Conservation (phyloP, 92 coral and sea anemone species). For the Montipora capitata region DNA sequence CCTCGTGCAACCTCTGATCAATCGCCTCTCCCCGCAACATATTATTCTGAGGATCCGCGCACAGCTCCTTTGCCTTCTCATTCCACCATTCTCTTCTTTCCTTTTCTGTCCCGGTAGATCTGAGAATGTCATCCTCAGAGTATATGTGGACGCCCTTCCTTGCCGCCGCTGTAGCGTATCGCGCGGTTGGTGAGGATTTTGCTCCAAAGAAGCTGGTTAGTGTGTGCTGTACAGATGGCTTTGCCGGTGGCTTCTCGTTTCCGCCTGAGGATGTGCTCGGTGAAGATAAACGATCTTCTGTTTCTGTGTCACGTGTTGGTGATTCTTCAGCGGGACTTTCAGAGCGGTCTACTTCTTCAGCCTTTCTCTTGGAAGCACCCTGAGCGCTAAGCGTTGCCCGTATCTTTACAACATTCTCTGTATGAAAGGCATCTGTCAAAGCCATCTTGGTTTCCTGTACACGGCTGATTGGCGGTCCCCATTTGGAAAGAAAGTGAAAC, state of each 20-base stretch:
- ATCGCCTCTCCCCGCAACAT: constrained; percentile 43
- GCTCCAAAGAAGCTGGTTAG: constrained; percentile 64
- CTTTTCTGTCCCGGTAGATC: constrained; percentile 46
- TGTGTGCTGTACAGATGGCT: constrained; percentile 35
- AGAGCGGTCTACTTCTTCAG: constrained; percentile 8
- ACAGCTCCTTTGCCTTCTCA: constrained; percentile 59
- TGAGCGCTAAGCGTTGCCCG: constrained; percentile 29
- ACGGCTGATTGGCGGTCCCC: constrained; percentile 59
- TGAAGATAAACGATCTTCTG: background rate
- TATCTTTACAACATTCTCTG: constrained; percentile 14
- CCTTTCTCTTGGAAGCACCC: constrained; percentile 18
- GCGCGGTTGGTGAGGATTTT: constrained; percentile 23
- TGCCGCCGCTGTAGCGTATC: constrained; percentile 37
- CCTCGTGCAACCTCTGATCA: constrained; percentile 67
- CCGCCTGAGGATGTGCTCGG: constrained; percentile 6
- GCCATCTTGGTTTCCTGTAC: constrained; percentile 49
- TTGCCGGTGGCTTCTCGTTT: constrained; percentile 8
- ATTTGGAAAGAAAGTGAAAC: constrained; percentile 39
- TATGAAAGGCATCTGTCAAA: constrained; percentile 44
- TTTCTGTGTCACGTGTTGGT: background rate
- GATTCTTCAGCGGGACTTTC: constrained; percentile 16
- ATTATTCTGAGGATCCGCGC: constrained; percentile 20
- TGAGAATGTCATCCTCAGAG: constrained; percentile 40
- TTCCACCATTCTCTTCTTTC: constrained; percentile 69
- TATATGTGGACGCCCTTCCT: constrained; percentile 66